Percentiles rank a stretch among this genome's conserved stretches.
Evolutionary conservation across 2,113 vertebrate species (phyloP).

Genomic region (Jaculus jaculus): DNA sequence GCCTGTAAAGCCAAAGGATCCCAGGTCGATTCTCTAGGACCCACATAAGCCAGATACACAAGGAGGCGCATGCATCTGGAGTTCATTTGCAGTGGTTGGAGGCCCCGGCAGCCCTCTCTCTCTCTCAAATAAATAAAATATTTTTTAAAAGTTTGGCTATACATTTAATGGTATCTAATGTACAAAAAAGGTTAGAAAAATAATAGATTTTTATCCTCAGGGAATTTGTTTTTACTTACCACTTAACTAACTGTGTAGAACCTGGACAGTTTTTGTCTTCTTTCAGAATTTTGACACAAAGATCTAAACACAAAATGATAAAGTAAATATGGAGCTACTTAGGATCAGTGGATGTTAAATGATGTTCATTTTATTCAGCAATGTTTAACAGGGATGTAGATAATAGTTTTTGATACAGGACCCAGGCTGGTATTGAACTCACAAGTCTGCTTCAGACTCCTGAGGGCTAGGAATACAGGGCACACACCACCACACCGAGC

Average conservation of each 20-base stretch:
- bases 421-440: no score
- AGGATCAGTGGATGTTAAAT: constrained; percentile 49
- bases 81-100: no score
- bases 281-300: constrained; percentile 93
- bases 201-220: neutral
- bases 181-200: constrained; percentile 50
- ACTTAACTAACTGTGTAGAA: constrained; percentile 92
- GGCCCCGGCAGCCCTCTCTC: no score
- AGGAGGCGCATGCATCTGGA: no score
- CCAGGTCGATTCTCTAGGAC: no score
- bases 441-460: no score
- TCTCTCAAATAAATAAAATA: no score
- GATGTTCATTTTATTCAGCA: constrained; percentile 38
- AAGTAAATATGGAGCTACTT: constrained; percentile 42
- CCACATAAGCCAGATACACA: no score
- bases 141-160: constrained; percentile 56
- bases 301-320: constrained; percentile 82
- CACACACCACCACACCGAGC: neutral
- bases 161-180: constrained; percentile 3
- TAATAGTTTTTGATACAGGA: neutral
- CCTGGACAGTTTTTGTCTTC: constrained; percentile 93
- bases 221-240: constrained; percentile 84
- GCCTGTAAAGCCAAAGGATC: no score
- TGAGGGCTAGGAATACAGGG: no score
- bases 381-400: neutral